phyloP scores from a whole-genome alignment of 2,797 vertebrate species.

The Anas bernieri region DNA sequence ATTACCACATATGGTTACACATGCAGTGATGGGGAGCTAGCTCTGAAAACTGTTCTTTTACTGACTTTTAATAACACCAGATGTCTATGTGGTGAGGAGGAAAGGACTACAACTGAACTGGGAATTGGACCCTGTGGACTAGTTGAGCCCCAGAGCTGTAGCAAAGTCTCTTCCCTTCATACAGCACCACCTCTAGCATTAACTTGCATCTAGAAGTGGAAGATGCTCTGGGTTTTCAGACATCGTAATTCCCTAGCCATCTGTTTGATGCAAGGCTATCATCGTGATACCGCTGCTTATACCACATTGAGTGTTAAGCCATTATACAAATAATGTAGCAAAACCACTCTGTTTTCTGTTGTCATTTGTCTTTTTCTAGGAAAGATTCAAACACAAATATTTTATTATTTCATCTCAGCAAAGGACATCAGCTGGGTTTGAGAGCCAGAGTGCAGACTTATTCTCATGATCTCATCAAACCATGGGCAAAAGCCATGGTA shows the following conservation, averaged over 20 bases:
- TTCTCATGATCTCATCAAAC: conserved; percentile 32
- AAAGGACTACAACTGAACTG: conserved; percentile 3
- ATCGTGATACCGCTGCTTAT: conserved; percentile 26
- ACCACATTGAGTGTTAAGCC: conserved; percentile 27
- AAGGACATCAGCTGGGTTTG: conserved; percentile 15
- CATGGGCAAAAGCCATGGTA: neutral
- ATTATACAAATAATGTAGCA: conserved; percentile 49
- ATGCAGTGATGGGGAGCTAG: neutral
- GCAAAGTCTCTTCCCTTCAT: conserved; percentile 33
- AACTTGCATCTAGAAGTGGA: conserved; percentile 47
- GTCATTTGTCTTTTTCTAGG: conserved; percentile 32
- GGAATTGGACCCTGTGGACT: conserved; percentile 70
- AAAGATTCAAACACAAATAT: conserved; percentile 28
- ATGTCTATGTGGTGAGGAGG: conserved; percentile 49
- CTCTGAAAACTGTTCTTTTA: conserved; percentile 63
- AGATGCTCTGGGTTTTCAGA: conserved; percentile 28
- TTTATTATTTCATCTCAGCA: neutral
- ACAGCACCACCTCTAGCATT: conserved; percentile 55
- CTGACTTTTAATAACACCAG: conserved; percentile 70
- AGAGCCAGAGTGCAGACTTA: neutral
- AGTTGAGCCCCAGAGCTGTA: conserved; percentile 50
- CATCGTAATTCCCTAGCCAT: conserved; percentile 62
- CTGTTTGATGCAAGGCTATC: conserved; percentile 57
- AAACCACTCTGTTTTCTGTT: conserved; percentile 39
- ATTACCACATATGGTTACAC: conserved; percentile 61